A percentile compares a stretch with the other conserved stretches of the same genome.
Evolutionary conservation across 2,113 vertebrate species (phyloP).

Genomic region (Zosterops pallidus): DNA sequence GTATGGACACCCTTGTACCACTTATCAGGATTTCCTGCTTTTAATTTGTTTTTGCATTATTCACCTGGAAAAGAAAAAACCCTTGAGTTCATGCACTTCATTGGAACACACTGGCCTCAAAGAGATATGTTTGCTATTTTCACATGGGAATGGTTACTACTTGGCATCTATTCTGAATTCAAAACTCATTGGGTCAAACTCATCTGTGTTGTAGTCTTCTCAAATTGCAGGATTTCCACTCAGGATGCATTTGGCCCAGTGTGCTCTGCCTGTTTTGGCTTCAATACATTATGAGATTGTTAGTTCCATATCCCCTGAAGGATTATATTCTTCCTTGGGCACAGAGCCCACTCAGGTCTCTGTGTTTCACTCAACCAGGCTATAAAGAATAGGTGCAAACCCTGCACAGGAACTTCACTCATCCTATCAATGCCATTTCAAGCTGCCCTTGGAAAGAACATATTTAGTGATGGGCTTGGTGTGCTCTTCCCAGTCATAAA

Average conservation of each 20-base stretch:
- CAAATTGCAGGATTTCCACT: background rate
- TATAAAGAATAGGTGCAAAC: background rate
- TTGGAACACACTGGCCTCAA: background rate
- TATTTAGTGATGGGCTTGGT: background rate
- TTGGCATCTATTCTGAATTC: constrained; percentile 19
- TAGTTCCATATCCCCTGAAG: background rate
- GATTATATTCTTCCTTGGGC: background rate
- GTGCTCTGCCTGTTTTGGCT: constrained; percentile 22
- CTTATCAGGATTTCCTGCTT: background rate
- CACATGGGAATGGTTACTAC: constrained; percentile 43
- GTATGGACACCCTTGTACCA: background rate
- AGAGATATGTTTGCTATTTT: background rate
- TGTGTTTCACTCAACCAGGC: background rate
- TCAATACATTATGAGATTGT: background rate
- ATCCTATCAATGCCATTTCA: background rate
- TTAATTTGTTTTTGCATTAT: background rate
- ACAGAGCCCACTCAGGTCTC: background rate
- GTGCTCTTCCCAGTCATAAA: background rate
- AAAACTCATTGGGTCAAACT: background rate
- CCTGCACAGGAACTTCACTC: background rate
- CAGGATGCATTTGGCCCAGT: background rate
- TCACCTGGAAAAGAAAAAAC: background rate
- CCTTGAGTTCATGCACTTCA: background rate
- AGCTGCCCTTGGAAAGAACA: background rate
- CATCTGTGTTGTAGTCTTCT: background rate